Percentiles rank a stretch among this genome's conserved stretches.
Evolutionary conservation across 1,140 invertebrate species (phyloP).

Genomic region (Magallana gigas): DNA sequence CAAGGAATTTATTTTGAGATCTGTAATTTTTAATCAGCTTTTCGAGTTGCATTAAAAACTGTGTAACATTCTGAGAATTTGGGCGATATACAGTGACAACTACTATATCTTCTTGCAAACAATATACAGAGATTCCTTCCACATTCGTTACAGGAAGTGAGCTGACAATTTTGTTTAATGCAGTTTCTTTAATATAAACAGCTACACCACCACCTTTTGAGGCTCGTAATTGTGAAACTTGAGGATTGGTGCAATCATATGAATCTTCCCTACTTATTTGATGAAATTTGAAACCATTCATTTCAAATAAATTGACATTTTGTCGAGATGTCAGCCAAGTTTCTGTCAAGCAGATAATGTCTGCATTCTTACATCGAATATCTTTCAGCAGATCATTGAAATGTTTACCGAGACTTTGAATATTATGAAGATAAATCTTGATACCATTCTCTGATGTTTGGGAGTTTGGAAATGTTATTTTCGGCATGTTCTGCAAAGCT

Average conservation of each 20-base stretch:
- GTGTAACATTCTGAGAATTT: background rate
- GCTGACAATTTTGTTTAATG: background rate
- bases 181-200: background rate
- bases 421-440: background rate
- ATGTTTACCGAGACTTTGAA: background rate
- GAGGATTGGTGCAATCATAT: background rate
- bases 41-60: background rate
- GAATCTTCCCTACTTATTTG: background rate
- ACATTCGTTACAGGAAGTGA: background rate
- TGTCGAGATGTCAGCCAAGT: constrained; percentile 1
- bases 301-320: background rate
- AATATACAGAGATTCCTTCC: background rate
- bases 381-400: background rate
- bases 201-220: background rate
- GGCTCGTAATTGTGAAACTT: background rate
- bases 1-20: background rate
- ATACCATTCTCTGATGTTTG: background rate
- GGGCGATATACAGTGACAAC: constrained; percentile 27
- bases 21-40: background rate
- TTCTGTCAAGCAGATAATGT: constrained; percentile 42
- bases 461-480: background rate
- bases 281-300: background rate
- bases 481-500: background rate
- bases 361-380: background rate
- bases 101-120: background rate